These are phyloP conservation scores for Acanthosepion pharaonis DNA, from an alignment of 2,888 invertebrate species.

Conservation along the genomic window DNA sequence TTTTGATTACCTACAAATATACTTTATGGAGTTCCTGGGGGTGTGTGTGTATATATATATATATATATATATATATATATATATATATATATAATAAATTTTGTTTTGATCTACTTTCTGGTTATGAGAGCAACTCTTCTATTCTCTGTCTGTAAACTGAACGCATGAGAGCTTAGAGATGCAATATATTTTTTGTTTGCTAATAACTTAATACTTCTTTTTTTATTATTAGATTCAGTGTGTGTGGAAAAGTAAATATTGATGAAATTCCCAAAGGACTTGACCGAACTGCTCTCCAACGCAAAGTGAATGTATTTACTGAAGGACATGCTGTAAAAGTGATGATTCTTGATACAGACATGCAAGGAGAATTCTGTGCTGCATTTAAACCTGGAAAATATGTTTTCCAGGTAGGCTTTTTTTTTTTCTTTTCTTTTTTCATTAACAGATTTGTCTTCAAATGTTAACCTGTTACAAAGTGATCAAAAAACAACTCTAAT, in stretches of 20 bases:
- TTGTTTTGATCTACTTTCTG: no score
- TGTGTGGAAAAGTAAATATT: conserved; percentile 77
- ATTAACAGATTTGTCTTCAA: neutral
- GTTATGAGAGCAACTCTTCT: no score
- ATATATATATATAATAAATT: no score
- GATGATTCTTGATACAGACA: conserved; percentile 68
- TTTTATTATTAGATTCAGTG: conserved; percentile 78
- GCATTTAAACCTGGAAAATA: conserved; percentile 85
- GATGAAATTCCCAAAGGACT: conserved; percentile 71
- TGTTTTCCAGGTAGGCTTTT: conserved; percentile 74
- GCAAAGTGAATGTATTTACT: conserved; percentile 65
- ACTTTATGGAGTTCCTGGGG: no score
- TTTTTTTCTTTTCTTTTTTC: neutral
- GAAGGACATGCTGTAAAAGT: conserved; percentile 64
- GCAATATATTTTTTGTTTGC: no score
- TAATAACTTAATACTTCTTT: neutral
- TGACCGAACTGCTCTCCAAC: conserved; percentile 58
- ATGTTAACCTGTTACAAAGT: no score
- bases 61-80: no score
- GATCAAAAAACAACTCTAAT: no score
- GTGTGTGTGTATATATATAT: no score
- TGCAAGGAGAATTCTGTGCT: conserved; percentile 84
- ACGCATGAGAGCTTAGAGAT: no score
- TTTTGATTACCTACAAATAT: no score
- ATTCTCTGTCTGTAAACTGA: no score